Conservation (phyloP, 2,113 vertebrate genomes). For the Xenus cinereus region DNA sequence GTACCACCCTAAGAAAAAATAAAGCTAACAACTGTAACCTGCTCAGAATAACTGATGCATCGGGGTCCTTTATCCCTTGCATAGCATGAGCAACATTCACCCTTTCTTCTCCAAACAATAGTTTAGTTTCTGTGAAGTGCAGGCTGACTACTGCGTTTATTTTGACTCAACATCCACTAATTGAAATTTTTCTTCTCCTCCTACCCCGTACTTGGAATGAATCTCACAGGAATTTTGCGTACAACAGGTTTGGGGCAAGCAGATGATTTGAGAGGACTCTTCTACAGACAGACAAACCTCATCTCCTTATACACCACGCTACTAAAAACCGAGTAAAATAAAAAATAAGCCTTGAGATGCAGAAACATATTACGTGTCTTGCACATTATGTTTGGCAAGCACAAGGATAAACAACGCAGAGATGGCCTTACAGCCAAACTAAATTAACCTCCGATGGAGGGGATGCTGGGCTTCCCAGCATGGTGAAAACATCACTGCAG, state of each 20-base stretch:
- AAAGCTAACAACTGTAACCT: background rate
- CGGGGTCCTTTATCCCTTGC: background rate
- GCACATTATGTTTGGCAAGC: background rate
- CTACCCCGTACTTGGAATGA: background rate
- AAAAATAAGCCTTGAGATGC: background rate
- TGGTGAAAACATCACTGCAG: background rate
- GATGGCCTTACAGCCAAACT: background rate
- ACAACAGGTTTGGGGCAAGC: background rate
- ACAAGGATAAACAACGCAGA: background rate
- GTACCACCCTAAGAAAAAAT: background rate
- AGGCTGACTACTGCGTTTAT: background rate
- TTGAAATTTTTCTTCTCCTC: background rate
- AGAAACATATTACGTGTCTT: background rate
- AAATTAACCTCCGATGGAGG: background rate
- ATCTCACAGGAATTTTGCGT: background rate
- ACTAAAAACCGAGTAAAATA: background rate
- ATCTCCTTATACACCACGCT: background rate
- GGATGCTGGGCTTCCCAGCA: background rate
- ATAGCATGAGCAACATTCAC: background rate
- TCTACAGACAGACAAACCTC: background rate
- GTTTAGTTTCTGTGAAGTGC: rapidly evolving
- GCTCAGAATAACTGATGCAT: background rate
- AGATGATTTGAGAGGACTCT: background rate
- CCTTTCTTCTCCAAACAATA: background rate
- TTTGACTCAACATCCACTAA: background rate